These are phyloP conservation scores for Phaenicophaeus curvirostris DNA, from an alignment of 2,797 vertebrate species.

Conservation along the genomic window DNA sequence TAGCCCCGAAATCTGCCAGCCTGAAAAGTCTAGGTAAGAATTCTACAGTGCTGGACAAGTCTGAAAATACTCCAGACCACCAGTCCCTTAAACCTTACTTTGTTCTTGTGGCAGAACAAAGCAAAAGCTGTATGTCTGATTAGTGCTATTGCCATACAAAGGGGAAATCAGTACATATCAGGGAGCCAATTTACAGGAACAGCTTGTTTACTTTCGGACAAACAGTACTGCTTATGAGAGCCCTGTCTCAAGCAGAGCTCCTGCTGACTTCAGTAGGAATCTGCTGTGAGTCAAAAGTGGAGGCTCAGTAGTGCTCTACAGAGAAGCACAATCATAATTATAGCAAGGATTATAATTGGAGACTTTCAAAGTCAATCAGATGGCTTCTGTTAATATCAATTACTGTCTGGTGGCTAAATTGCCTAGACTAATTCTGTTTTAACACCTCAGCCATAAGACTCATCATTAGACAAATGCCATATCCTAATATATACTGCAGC, in stretches of 20 bases:
- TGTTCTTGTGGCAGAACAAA: neutral
- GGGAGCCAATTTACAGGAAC: slow-evolving; percentile 40
- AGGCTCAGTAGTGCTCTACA: slow-evolving; percentile 16
- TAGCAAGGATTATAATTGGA: slow-evolving; percentile 4
- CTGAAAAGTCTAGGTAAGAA: neutral
- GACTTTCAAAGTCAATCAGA: slow-evolving; percentile 53
- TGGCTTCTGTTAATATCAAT: slow-evolving; percentile 21
- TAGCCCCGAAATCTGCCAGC: neutral
- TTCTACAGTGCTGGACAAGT: neutral
- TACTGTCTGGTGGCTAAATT: slow-evolving; percentile 44
- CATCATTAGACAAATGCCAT: slow-evolving; percentile 62
- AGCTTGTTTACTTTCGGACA: slow-evolving; percentile 19
- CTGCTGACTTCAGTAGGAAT: slow-evolving; percentile 55
- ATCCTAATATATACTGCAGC: slow-evolving; percentile 48
- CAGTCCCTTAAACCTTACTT: neutral
- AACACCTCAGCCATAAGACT: slow-evolving; percentile 58
- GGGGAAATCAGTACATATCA: neutral
- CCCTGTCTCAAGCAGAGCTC: neutral
- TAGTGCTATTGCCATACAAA: neutral
- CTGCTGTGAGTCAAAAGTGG: slow-evolving; percentile 52
- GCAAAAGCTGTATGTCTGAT: neutral
- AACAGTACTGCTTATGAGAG: neutral
- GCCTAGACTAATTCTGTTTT: slow-evolving; percentile 53
- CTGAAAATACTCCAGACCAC: neutral
- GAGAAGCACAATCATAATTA: slow-evolving; percentile 34